phyloP scores from a whole-genome alignment of 2,113 vertebrate genomes.

The Felis catus region F.catus_Fca126_mat1.0 CM031416.1:48984501-48985000 shows the following conservation, averaged over 20 bases:
- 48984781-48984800: not conserved
- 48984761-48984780: not conserved
- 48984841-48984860: not conserved
- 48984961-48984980: not conserved
- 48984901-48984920: not conserved
- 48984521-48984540: not conserved
- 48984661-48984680: not conserved
- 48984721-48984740: not conserved
- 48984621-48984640: no score
- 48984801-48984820: not conserved
- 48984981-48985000: not conserved
- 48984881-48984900: not conserved
- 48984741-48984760: not conserved
- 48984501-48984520: not conserved
- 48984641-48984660: not conserved
- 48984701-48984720: not conserved
- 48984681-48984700: not conserved
- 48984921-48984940: not conserved
- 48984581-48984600: not conserved
- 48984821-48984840: not conserved
- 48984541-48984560: not conserved
- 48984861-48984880: not conserved
- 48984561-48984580: not conserved
- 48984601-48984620: not conserved
- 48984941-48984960: not conserved